These are phyloP conservation scores for Plebejus anna DNA, from an alignment of 2,888 invertebrate genomes.

Conservation along the genomic window DNA sequence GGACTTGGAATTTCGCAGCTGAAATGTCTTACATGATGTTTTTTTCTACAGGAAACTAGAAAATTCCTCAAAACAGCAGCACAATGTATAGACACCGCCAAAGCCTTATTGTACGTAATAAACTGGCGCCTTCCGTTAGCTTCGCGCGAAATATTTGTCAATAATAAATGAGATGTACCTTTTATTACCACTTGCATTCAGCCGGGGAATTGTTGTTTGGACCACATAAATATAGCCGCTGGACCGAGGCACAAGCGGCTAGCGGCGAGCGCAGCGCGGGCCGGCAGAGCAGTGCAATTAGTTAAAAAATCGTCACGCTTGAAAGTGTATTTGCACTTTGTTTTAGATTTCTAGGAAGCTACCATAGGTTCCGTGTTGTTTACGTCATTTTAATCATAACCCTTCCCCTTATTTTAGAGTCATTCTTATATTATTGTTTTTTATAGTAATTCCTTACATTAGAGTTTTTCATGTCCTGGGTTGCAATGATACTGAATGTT, in stretches of 20 bases:
- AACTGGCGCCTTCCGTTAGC: constrained; percentile 74
- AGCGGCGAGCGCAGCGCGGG: background rate
- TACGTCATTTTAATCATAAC: no score
- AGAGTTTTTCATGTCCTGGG: no score
- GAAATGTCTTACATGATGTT: background rate
- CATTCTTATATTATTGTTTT: no score
- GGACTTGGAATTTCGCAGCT: background rate
- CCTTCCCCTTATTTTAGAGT: no score
- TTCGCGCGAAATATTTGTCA: constrained; percentile 75
- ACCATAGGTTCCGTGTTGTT: no score
- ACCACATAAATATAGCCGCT: constrained; percentile 57
- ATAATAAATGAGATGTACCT: constrained; percentile 78
- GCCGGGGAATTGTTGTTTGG: constrained; percentile 55
- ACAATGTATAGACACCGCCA: constrained; percentile 46
- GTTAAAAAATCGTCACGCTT: background rate
- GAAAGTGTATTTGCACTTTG: background rate
- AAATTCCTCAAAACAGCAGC: constrained; percentile 27
- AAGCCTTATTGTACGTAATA: constrained; percentile 56
- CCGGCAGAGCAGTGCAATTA: background rate
- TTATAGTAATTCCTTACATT: no score
- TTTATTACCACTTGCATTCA: constrained; percentile 69
- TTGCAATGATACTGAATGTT: no score
- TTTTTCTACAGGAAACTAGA: background rate
- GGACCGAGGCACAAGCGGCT: constrained; percentile 34
- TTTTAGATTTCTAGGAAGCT: no score